These are phyloP conservation scores for Nothocercus nigrocapillus DNA, from an alignment of 2,113 vertebrate species.

Conservation along the genomic window DNA sequence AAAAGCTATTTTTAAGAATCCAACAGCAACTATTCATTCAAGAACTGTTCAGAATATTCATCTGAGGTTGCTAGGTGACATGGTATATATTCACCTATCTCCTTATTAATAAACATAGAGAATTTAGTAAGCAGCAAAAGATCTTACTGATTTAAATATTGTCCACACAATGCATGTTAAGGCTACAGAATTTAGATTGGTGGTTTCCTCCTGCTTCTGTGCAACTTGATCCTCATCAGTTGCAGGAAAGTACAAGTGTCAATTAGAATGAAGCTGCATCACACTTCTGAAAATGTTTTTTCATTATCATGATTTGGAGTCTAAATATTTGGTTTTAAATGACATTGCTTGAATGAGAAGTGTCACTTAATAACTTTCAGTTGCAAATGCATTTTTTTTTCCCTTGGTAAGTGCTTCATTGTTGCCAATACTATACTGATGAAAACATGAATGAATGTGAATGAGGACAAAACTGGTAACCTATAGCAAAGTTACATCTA, in stretches of 20 bases:
- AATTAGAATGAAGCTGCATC: constrained; percentile 29
- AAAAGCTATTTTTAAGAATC: constrained; percentile 32
- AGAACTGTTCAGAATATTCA: background rate
- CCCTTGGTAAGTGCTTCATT: background rate
- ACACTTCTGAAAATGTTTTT: constrained; percentile 49
- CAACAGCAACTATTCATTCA: background rate
- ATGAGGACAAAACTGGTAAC: background rate
- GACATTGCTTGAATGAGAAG: constrained; percentile 39
- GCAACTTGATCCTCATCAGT: constrained; percentile 30
- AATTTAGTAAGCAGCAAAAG: background rate
- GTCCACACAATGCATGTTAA: background rate
- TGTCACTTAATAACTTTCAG: constrained; percentile 42
- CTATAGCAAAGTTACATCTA: background rate
- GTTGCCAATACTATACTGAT: background rate
- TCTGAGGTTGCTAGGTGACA: constrained; percentile 42
- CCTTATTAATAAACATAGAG: background rate
- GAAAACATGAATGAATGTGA: background rate
- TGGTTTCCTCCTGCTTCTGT: background rate
- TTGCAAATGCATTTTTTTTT: background rate
- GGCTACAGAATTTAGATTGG: background rate
- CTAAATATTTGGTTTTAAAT: constrained; percentile 66
- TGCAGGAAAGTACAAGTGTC: constrained; percentile 30
- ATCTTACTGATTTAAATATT: background rate
- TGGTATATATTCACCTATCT: background rate
- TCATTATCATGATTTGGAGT: constrained; percentile 56